These are phyloP conservation scores for Anabacerthia variegaticeps DNA, from an alignment of 2,797 vertebrate genomes.

Conservation along the genomic window DNA sequence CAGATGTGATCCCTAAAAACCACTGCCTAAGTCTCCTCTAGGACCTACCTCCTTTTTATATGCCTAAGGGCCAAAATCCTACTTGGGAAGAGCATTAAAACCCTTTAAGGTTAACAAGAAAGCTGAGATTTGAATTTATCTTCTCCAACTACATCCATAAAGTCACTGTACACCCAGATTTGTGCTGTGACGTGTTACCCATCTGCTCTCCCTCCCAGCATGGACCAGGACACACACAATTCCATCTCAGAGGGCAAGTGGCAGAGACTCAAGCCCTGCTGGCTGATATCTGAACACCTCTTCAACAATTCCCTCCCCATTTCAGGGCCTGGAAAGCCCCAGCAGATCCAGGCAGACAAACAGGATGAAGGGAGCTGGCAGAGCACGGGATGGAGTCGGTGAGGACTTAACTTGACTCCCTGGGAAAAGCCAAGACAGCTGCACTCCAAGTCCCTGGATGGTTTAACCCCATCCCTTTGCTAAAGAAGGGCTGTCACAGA, in stretches of 20 bases:
- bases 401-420: not conserved
- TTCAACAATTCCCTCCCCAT: not conserved
- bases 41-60: not conserved
- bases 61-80: not conserved
- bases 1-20: not conserved
- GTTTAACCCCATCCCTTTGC: not conserved
- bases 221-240: not conserved
- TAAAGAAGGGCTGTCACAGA: not conserved
- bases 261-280: not conserved
- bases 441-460: not conserved
- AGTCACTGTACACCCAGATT: not conserved
- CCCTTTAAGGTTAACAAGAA: not conserved
- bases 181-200: not conserved
- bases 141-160: not conserved
- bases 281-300: not conserved
- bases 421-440: not conserved
- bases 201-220: not conserved
- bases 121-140: not conserved
- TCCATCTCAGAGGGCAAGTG: not conserved
- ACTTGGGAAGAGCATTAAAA: not conserved
- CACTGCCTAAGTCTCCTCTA: not conserved
- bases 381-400: not conserved
- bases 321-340: not conserved
- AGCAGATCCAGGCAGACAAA: not conserved
- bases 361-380: not conserved